Base-by-base conservation (phyloP, 2,888 invertebrate species). In the Mythimna pallens region DNA sequence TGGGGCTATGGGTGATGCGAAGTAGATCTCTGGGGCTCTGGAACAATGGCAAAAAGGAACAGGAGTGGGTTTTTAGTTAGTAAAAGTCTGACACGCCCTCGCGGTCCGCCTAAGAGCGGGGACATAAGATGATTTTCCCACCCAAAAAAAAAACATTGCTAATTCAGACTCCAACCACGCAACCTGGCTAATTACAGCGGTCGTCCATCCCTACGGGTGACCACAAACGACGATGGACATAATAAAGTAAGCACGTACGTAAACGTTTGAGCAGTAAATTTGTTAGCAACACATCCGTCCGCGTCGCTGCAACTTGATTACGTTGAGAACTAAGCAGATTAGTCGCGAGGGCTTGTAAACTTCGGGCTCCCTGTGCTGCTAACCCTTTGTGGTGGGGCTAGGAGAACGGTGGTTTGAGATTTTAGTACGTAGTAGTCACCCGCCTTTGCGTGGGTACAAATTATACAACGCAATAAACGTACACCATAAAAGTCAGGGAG, bases 321-420 rank as follows among this genome's bases (percentile, higher is more conserved):
- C 30, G 75, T 66, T 69, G 62, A 67, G 72, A 67, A 43, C 57
- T 77, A 83, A 83, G 71, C 61, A 80, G 83, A 85, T 84, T 85
- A 80, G 70, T 67, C n/a, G 36, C 77, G 67, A 79, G 73, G 61
- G 61, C 65, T 65, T 70, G 83, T 62, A 43, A 75, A 85, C 78
- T 75, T 72, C 9, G 40, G 17, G 17, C 52, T 54, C 57, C 70
- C 47, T 68, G 22, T 65, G 22, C 55, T 47, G 8, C 40, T n/a
- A 57, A 34, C 68, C 65, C 78, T 83, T 80, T 84, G 57, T n/a
- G 30, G 72, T 71, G 52, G 65, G 76, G 80, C 83, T 54, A 70
- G 5, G 34, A 80, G 25, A 55, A 6, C 58, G 2, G 57, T 6
- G 55, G 43, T 25, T 57, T 34, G 4, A 14, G 3, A 6, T 25